Evolutionary conservation across 2,888 invertebrate genomes (phyloP), one percentile per base, ranked within the genome.

Genomic region (Drosophila recens): DNA sequence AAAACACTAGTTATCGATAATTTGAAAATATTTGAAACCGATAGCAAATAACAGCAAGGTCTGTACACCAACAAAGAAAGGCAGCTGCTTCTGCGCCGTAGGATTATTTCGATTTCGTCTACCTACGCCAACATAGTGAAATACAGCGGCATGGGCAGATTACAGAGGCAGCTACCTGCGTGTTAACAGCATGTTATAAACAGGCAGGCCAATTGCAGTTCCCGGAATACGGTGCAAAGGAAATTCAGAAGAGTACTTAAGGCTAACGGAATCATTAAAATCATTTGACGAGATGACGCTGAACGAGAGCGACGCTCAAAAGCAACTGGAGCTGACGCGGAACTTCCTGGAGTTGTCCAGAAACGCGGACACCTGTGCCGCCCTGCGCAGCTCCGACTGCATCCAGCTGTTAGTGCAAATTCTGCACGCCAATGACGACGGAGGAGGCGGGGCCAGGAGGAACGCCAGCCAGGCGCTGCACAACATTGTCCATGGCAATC

Each of bases 321-420:
- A 97, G 90, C 96, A 97, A 61, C 96, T 97, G 78, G 96, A 97
- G 89, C 96, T 98, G 94, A 97, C 97, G 72, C 96, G 96, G 63
- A 98, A 97, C 13, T 94, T 98, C 54, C 93, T 98, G 62, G 97
- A 97, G 53, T 96, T 99, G 95, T 98, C 98, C 77, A 96, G 96
- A 75, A 97, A 97, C 23, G 96, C 96, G 20, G 98, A 98, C 92
- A 98, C 97, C 90, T 98, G 98, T 92, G 94, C 96, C 66, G 97
- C 98, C n/a, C 96, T 99, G 95, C 94, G 98, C 56, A 97, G 98
- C 91, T 98, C 94, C 91, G 98, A 98, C 40, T 98, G 98, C 92
- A 95, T 99, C 72, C 98, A 98, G 2, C 93, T 99, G 64, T 93
- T 99, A 80, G 97, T 99, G 4, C 98, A 98, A 93, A 94, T 99